These are phyloP conservation scores for Neoarius graeffei DNA, from an alignment of 2,113 vertebrate species.

Conservation along the genomic window DNA sequence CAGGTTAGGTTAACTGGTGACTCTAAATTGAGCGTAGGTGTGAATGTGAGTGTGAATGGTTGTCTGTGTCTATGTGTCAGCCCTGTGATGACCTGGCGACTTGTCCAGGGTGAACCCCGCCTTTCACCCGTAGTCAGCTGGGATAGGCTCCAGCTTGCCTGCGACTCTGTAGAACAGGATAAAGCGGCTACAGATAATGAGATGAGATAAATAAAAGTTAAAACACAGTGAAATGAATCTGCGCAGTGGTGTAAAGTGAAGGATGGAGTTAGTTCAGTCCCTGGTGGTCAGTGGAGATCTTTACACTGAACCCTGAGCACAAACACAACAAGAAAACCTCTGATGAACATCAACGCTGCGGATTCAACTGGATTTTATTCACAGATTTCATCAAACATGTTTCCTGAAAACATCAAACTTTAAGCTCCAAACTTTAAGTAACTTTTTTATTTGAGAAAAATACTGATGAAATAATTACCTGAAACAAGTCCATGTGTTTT, in stretches of 20 bases:
- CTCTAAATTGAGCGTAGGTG: no score
- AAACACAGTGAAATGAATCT: neutral
- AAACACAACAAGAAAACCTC: neutral
- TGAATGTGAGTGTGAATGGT: no score
- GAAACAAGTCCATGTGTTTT: neutral
- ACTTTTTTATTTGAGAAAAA: neutral
- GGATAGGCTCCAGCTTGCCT: no score
- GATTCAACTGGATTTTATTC: neutral
- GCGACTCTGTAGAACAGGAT: no score
- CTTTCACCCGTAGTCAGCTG: no score
- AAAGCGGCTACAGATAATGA: no score
- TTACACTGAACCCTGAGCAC: constrained; percentile 50
- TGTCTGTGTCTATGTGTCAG: no score
- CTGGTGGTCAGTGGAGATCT: constrained; percentile 67
- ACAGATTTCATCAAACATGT: neutral
- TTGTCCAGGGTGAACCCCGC: no score
- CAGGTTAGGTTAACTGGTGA: no score
- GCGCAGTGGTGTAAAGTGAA: constrained; percentile 30
- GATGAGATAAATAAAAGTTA: neutral
- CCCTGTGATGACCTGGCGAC: no score
- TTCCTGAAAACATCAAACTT: neutral
- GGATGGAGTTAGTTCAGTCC: constrained; percentile 68
- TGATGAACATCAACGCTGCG: neutral
- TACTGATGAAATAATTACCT: neutral
- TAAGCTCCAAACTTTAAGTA: neutral